Evolutionary conservation across 2,888 invertebrate species (phyloP).

Genomic region (Tipula vernalis): DNA sequence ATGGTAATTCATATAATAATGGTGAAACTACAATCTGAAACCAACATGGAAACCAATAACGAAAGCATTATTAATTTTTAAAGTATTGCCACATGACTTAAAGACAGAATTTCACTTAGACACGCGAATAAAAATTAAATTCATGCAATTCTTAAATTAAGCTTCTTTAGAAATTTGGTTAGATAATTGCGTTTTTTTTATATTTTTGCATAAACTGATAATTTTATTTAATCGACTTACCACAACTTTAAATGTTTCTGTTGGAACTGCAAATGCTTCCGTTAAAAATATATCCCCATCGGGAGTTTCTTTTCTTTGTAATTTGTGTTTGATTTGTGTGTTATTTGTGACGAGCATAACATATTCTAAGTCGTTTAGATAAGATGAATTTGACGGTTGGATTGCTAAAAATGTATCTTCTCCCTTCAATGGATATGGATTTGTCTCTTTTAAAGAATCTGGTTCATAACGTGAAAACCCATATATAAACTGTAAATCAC

Average conservation of each 20-base stretch:
- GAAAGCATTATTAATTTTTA: no score
- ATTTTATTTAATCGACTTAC: neutral
- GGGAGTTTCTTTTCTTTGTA: neutral
- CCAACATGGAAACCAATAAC: no score
- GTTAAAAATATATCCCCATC: neutral
- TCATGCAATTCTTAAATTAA: no score
- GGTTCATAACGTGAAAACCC: neutral
- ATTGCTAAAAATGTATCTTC: neutral
- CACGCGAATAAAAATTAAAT: no score
- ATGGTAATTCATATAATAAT: no score
- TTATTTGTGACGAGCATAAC: neutral
- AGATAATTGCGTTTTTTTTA: no score
- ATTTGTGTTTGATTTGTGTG: neutral
- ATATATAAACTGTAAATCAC: neutral
- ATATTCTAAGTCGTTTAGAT: neutral
- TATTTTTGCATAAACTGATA: no score
- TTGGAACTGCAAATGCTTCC: neutral
- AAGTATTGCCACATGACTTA: no score
- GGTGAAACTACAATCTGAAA: no score
- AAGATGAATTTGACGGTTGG: neutral
- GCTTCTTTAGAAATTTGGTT: no score
- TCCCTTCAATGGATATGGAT: neutral
- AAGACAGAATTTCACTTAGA: no score
- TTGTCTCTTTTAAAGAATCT: neutral
- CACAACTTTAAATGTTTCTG: neutral